Percentiles rank a stretch among this genome's conserved stretches.
These are phyloP conservation scores for Misgurnus mizolepis DNA, from an alignment of 2,113 vertebrate genomes.

Conservation along the genomic window DNA sequence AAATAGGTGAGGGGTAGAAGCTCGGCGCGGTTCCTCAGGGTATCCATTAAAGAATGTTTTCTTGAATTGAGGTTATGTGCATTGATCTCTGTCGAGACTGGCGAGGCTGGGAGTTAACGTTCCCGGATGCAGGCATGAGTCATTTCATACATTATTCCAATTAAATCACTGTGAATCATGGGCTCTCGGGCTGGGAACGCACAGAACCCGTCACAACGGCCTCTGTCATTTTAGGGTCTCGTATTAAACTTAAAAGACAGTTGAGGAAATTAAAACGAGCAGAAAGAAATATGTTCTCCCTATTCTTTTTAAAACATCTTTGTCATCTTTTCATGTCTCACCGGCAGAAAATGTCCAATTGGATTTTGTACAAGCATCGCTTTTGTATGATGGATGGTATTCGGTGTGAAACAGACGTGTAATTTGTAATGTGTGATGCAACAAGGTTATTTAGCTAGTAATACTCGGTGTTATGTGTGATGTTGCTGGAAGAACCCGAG, in stretches of 20 bases:
- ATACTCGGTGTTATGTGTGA: conserved; percentile 3
- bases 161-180: conserved; percentile 68
- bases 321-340: conserved; percentile 24
- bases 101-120: conserved; percentile 73
- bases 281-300: conserved; percentile 33
- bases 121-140: conserved; percentile 71
- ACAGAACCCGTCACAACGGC: conserved; percentile 54
- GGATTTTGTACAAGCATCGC: conserved; percentile 24
- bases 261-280: conserved; percentile 46
- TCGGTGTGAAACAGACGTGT: conserved; percentile 42
- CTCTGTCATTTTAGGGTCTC: conserved; percentile 50
- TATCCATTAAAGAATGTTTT: conserved; percentile 82
- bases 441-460: conserved; percentile 42
- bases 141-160: conserved; percentile 81
- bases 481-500: not conserved
- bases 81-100: conserved; percentile 81
- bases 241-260: conserved; percentile 54
- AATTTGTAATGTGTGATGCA: conserved; percentile 50
- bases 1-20: conserved; percentile 62
- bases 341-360: conserved; percentile 24
- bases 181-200: conserved; percentile 63
- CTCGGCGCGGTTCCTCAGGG: conserved; percentile 68
- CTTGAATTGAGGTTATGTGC: conserved; percentile 81
- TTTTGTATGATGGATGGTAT: conserved; percentile 41
- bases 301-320: conserved; percentile 45